Conservation (phyloP, 2,797 vertebrate species). For the Strix occidentalis region DNA sequence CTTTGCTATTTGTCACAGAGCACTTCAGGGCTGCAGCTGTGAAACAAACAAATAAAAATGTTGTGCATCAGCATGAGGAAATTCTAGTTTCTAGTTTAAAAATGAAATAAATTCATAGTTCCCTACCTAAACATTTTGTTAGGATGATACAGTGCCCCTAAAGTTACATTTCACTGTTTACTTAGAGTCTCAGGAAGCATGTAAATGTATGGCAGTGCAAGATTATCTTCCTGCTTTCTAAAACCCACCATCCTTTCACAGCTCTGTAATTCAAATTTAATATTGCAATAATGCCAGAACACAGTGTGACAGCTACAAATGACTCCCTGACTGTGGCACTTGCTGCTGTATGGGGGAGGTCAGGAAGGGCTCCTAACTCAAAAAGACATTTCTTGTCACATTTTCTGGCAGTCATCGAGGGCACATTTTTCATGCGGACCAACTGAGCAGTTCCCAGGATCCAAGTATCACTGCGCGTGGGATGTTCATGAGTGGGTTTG, state of each 20-base stretch:
- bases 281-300: background rate
- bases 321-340: background rate
- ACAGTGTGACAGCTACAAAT: background rate
- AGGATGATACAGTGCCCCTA: background rate
- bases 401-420: background rate
- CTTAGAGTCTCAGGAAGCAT: background rate
- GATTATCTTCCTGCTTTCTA: background rate
- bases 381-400: background rate
- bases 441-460: background rate
- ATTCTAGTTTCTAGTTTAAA: background rate
- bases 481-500: accelerated
- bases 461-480: background rate
- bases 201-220: background rate
- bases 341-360: background rate
- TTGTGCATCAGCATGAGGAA: background rate
- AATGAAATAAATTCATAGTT: background rate
- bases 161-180: background rate
- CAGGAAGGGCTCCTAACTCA: background rate
- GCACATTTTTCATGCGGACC: background rate
- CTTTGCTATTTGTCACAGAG: background rate
- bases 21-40: background rate
- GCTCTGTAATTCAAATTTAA: background rate
- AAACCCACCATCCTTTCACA: background rate
- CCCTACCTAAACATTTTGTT: background rate
- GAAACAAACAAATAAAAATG: background rate